Evolutionary conservation across 1,140 invertebrate genomes (phyloP).

Genomic region (Dinoponera quadriceps): DNA sequence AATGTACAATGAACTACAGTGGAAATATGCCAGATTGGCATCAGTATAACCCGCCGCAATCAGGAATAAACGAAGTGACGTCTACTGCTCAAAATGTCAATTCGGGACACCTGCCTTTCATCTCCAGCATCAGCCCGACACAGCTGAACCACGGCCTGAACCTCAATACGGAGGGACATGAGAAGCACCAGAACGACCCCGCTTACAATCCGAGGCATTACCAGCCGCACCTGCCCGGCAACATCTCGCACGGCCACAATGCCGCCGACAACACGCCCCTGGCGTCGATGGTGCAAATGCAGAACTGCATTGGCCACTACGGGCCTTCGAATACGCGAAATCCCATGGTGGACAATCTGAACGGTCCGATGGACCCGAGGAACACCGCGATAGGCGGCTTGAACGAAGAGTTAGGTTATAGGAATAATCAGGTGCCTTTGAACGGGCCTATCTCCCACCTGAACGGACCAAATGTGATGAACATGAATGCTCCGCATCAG

Average conservation of each 20-base stretch:
- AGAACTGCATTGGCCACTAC: conserved; percentile 70
- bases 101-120: conserved; percentile 68
- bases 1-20: conserved; percentile 77
- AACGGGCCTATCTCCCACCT: conserved; percentile 69
- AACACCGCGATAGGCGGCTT: conserved; percentile 63
- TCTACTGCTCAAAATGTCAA: conserved; percentile 72
- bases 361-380: conserved; percentile 69
- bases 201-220: conserved; percentile 69
- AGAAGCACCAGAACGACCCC: conserved; percentile 68
- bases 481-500: conserved; percentile 52
- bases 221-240: conserved; percentile 57
- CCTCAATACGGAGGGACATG: conserved; percentile 56
- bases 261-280: conserved; percentile 58
- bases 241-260: conserved; percentile 61
- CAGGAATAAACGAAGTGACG: conserved; percentile 63
- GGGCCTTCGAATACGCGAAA: conserved; percentile 64
- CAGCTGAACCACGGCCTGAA: conserved; percentile 55
- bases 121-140: conserved; percentile 63
- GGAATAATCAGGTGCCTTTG: conserved; percentile 75
- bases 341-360: conserved; percentile 66
- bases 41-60: conserved; percentile 70
- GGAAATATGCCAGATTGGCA: conserved; percentile 76
- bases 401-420: conserved; percentile 76
- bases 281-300: conserved; percentile 70
- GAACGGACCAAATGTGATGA: conserved; percentile 65